Evolutionary conservation across 2,888 invertebrate genomes (phyloP).

Genomic region (Oxyteleia sp.): DNA sequence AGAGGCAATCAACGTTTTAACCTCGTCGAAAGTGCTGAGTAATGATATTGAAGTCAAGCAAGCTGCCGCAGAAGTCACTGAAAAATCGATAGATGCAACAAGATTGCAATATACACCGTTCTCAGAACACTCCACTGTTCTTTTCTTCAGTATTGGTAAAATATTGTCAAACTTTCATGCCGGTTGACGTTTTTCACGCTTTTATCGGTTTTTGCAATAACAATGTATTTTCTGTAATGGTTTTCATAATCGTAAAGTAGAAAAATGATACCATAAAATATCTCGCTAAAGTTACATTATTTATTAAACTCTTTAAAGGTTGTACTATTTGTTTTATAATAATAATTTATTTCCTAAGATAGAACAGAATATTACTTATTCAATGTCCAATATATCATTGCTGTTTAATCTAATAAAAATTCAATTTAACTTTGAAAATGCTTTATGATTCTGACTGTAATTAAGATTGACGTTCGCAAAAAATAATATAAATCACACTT

Average conservation of each 20-base stretch:
- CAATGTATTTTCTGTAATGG: neutral
- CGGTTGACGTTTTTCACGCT: neutral
- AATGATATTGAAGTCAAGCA: slow-evolving; percentile 98
- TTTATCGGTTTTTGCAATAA: neutral
- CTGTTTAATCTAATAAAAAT: slow-evolving; percentile 5
- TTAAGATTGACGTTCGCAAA: slow-evolving; percentile 11
- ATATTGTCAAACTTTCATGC: slow-evolving; percentile 8
- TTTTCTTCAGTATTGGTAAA: slow-evolving; percentile 96
- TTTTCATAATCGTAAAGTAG: neutral
- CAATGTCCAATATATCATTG: neutral
- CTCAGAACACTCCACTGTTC: slow-evolving; percentile 95
- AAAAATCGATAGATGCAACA: slow-evolving; percentile 95
- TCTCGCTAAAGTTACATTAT: neutral
- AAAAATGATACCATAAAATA: too few species aligned
- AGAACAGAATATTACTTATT: too few species aligned
- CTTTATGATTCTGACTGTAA: slow-evolving; percentile 5
- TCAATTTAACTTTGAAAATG: neutral
- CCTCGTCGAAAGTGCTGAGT: slow-evolving; percentile 95
- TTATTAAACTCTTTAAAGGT: neutral
- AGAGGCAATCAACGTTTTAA: slow-evolving; percentile 94
- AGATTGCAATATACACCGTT: slow-evolving; percentile 96
- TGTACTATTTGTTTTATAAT: neutral
- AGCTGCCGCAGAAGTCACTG: slow-evolving; percentile 95
- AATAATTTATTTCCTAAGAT: neutral
- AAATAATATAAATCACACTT: slow-evolving; percentile 12